A percentile compares a stretch with the other conserved stretches of the same genome.
These are phyloP conservation scores for Cynocephalus volans DNA, from an alignment of 2,113 vertebrate species.

Conservation along the genomic window DNA sequence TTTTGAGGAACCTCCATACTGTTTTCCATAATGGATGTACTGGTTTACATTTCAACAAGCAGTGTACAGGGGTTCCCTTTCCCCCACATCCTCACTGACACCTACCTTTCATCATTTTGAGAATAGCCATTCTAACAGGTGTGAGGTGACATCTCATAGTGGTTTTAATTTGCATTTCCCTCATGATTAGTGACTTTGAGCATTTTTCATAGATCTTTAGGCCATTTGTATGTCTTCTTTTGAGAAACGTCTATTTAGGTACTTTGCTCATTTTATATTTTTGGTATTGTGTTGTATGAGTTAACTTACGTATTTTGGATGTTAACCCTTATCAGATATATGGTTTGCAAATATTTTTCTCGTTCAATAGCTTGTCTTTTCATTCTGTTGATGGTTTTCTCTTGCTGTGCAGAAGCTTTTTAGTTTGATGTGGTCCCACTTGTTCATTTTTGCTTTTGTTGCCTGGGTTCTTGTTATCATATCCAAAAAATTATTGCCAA, in stretches of 20 bases:
- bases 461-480: too few relatives aligned
- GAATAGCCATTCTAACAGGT: background rate
- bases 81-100: background rate
- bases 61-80: background rate
- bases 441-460: background rate
- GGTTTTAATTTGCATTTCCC: background rate
- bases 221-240: background rate
- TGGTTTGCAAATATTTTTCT: too few relatives aligned
- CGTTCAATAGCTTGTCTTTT: too few relatives aligned
- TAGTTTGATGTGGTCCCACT: too few relatives aligned
- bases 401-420: too few relatives aligned
- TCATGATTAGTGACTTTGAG: background rate
- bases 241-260: background rate
- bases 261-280: background rate
- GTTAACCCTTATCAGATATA: too few relatives aligned
- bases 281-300: too few relatives aligned
- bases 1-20: background rate
- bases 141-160: background rate
- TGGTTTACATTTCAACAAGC: background rate
- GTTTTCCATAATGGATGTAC: background rate
- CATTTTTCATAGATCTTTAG: background rate
- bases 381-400: too few relatives aligned
- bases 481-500: too few relatives aligned
- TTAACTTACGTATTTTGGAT: too few relatives aligned
- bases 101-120: background rate